Evolutionary conservation across 2,797 vertebrate species (phyloP).

Genomic region (Molossus alvarezi): DNA sequence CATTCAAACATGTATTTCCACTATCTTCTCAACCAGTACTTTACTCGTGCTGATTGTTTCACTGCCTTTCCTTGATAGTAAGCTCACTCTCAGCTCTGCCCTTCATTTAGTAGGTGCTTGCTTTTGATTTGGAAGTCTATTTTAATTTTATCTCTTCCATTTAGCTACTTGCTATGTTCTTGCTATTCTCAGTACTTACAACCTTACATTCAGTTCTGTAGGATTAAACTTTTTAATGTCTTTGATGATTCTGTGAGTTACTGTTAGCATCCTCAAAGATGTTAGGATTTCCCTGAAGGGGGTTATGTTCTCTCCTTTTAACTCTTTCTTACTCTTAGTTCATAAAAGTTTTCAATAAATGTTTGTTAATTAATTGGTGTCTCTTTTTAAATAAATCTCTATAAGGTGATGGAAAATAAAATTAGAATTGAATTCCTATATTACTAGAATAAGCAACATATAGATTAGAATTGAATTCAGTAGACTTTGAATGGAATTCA

Average conservation of each 20-base stretch:
- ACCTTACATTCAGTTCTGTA: neutral
- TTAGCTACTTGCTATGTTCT: slow-evolving; percentile 17
- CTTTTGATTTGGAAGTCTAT: slow-evolving; percentile 5
- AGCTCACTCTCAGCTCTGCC: neutral
- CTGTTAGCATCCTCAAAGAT: neutral
- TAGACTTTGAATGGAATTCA: neutral
- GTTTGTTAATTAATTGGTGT: neutral
- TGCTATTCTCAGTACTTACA: neutral
- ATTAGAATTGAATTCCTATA: slow-evolving; percentile 37
- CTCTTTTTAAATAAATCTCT: slow-evolving; percentile 50
- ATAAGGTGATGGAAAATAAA: slow-evolving; percentile 52
- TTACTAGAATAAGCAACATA: neutral
- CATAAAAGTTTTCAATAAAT: slow-evolving; percentile 46
- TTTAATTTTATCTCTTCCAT: slow-evolving; percentile 28
- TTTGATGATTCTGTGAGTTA: slow-evolving; percentile 33
- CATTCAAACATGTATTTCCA: neutral
- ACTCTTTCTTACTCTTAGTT: neutral
- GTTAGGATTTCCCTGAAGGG: neutral
- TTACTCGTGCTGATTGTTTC: neutral
- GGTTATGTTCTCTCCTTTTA: neutral
- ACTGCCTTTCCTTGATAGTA: neutral
- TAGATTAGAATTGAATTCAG: slow-evolving; percentile 9
- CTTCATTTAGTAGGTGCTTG: slow-evolving; percentile 6
- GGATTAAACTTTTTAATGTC: slow-evolving; percentile 30
- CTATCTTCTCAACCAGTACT: neutral